Conservation (phyloP, 2,797 vertebrate species). For the Pangasius larnaudii region DNA sequence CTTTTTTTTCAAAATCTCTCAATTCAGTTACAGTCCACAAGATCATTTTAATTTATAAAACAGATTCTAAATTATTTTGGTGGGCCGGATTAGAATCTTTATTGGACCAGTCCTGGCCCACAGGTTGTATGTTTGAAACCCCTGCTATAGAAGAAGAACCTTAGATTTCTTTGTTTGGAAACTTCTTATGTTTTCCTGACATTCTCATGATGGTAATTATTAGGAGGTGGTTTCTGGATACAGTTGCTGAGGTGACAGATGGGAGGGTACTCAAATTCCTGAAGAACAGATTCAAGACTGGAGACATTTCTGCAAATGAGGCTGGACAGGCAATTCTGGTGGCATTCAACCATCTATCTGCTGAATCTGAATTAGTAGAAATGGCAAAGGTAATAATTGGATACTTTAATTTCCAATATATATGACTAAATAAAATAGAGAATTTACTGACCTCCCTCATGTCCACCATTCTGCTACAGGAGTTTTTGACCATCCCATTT, state of each 20-base stretch:
- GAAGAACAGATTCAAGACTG: conserved; percentile 71
- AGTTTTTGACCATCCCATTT: conserved; percentile 73
- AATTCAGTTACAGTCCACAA: background rate
- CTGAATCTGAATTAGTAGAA: conserved; percentile 65
- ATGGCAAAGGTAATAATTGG: conserved; percentile 71
- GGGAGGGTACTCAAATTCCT: conserved; percentile 78
- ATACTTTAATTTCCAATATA: background rate
- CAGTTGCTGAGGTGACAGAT: conserved; percentile 72
- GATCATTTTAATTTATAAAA: background rate
- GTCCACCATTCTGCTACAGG: conserved; percentile 65
- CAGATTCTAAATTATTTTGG: background rate
- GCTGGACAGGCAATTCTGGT: conserved; percentile 70
- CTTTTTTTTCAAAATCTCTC: background rate
- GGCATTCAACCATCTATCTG: conserved; percentile 72
- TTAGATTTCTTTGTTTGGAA: background rate
- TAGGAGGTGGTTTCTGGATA: conserved; percentile 82
- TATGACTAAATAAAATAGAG: background rate
- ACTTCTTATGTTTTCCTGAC: background rate
- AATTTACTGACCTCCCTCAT: background rate
- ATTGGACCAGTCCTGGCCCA: background rate
- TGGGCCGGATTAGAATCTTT: background rate
- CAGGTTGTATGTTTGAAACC: background rate
- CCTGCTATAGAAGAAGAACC: conserved; percentile 18
- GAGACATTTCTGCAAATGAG: conserved; percentile 73
- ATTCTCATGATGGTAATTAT: conserved; percentile 9